Conservation (phyloP, 2,888 invertebrate species). For the Phlogophora meticulosa region DNA sequence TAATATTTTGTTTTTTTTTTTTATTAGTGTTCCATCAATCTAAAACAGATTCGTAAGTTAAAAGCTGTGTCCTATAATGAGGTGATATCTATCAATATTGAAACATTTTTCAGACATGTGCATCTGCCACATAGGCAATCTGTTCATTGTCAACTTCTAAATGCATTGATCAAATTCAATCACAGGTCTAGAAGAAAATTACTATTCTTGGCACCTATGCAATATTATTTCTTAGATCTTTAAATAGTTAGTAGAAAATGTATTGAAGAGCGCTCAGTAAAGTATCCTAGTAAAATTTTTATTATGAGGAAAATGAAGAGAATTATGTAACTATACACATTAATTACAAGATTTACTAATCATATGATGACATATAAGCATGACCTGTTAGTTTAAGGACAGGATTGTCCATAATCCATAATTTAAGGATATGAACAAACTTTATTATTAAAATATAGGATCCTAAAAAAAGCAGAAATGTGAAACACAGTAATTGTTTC, state of each 20-base stretch:
- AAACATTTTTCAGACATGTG: constrained; percentile 30
- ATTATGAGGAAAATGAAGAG: constrained; percentile 22
- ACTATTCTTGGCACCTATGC: not conserved
- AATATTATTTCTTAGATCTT: not conserved
- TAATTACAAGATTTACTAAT: not conserved
- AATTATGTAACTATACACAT: constrained; percentile 25
- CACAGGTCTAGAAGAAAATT: not conserved
- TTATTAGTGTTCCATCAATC: not conserved
- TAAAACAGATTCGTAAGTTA: constrained; percentile 2
- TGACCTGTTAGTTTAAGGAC: not conserved
- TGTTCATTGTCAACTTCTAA: constrained; percentile 7
- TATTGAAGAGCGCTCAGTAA: not conserved
- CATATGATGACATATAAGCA: not conserved
- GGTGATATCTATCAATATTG: not conserved
- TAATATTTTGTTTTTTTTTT: not conserved
- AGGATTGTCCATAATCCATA: not conserved
- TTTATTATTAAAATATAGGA: not conserved
- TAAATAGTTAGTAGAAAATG: not conserved
- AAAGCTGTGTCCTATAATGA: not conserved
- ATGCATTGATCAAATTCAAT: constrained; percentile 17
- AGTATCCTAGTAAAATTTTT: not conserved
- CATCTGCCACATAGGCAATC: constrained; percentile 59
- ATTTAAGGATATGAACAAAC: not conserved
- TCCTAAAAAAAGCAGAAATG: no score
- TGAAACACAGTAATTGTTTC: not conserved